Evolutionary conservation across 2,888 invertebrate species (phyloP).

Genomic region (Zelleria hepariella): DNA sequence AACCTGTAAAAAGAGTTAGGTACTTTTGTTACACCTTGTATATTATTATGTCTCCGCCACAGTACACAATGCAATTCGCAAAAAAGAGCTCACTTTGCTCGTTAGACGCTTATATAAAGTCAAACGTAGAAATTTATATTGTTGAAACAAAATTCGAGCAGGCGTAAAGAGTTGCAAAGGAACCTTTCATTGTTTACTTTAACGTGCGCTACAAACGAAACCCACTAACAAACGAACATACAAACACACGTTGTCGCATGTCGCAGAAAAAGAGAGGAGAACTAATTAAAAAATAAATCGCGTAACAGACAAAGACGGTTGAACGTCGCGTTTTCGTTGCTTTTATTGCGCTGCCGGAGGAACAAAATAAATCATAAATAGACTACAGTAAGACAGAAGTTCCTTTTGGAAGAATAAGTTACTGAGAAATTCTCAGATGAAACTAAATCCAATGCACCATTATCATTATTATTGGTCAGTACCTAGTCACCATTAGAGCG

Average conservation of each 20-base stretch:
- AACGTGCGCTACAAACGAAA: neutral
- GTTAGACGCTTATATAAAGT: too few relatives aligned
- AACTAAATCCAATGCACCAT: too few relatives aligned
- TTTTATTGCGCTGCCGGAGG: conserved; percentile 45
- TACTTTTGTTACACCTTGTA: too few relatives aligned
- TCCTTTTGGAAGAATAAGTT: neutral
- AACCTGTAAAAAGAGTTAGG: too few relatives aligned
- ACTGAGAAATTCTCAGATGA: neutral
- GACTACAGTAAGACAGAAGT: neutral
- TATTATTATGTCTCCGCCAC: too few relatives aligned
- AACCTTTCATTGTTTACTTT: neutral
- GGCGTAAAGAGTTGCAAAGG: neutral
- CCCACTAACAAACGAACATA: neutral
- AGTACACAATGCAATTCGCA: too few relatives aligned
- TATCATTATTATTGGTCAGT: too few relatives aligned
- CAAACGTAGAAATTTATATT: too few relatives aligned
- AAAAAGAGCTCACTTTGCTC: too few relatives aligned
- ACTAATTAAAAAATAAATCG: conserved; percentile 51
- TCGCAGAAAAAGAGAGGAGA: neutral
- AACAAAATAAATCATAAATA: conserved; percentile 10
- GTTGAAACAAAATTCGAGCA: too few relatives aligned
- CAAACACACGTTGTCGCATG: conserved; percentile 3
- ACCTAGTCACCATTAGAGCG: too few relatives aligned
- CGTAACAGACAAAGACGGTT: conserved; percentile 32
- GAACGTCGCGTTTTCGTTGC: conserved; percentile 30